Percentiles rank a stretch among this genome's conserved stretches.
These are phyloP conservation scores for Pteruthius melanotis DNA, from an alignment of 2,113 vertebrate species.

Conservation along the genomic window DNA sequence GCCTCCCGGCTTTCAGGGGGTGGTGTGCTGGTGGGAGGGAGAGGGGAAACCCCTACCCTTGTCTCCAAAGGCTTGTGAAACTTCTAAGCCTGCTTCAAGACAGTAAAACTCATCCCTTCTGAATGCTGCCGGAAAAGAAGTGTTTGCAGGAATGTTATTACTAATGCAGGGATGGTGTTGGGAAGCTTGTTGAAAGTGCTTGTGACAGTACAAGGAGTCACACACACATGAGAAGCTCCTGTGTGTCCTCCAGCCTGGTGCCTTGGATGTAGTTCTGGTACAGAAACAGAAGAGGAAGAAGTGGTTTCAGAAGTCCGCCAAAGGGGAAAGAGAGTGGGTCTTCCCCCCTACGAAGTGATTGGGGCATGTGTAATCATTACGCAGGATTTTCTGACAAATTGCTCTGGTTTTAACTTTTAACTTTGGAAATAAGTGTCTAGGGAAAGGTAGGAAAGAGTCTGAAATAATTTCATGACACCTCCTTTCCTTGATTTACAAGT, in stretches of 20 bases:
- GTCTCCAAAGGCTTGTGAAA: slow-evolving; percentile 1
- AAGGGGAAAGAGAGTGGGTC: not conserved
- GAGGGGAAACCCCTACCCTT: slow-evolving; percentile 50
- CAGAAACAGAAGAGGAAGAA: not conserved
- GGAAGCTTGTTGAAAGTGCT: not conserved
- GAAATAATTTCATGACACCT: not conserved
- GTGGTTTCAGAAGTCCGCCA: not conserved
- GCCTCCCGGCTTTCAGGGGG: slow-evolving; percentile 44
- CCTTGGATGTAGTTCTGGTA: not conserved
- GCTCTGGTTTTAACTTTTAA: not conserved
- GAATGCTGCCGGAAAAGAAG: not conserved
- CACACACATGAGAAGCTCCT: accelerated
- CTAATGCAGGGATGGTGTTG: not conserved
- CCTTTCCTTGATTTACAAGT: not conserved
- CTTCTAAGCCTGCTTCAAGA: not conserved
- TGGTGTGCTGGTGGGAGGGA: slow-evolving; percentile 11
- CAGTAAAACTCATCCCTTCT: not conserved
- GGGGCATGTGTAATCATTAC: not conserved
- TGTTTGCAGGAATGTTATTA: not conserved
- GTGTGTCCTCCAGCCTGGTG: accelerated
- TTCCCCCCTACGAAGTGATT: not conserved
- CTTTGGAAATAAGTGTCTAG: not conserved
- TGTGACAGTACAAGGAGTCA: accelerated
- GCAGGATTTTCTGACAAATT: not conserved
- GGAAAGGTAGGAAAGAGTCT: not conserved